Evolutionary conservation across 2,888 invertebrate species (phyloP).

Genomic region (Eupithecia vulgata): DNA sequence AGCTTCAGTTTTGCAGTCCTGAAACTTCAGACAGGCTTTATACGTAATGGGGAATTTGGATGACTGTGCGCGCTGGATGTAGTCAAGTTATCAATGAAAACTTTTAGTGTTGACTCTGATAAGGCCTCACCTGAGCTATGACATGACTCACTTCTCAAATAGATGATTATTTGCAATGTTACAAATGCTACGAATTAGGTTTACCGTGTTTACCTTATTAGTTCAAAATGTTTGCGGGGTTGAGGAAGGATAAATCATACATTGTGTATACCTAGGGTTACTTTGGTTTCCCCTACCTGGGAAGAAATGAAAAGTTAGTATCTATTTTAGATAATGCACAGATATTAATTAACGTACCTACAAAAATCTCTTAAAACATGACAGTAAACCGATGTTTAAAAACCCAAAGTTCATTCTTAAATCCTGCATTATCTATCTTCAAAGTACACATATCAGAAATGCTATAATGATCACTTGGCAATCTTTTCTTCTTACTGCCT

Average conservation of each 20-base stretch:
- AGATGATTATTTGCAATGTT: conserved; percentile 19
- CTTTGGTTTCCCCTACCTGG: background rate
- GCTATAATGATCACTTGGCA: background rate
- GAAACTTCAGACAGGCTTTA: background rate
- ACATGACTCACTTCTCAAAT: conserved; percentile 31
- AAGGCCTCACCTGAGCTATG: conserved; percentile 30
- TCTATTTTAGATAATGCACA: background rate
- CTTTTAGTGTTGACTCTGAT: conserved; percentile 29
- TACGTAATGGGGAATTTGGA: conserved; percentile 25
- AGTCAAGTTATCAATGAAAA: conserved; percentile 20
- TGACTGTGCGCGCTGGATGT: conserved; percentile 36
- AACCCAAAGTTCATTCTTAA: background rate
- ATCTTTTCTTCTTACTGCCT: background rate
- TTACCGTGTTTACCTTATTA: background rate
- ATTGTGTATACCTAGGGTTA: background rate
- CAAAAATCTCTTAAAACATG: background rate
- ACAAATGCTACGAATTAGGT: conserved; percentile 12
- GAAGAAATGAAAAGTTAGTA: background rate
- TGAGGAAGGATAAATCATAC: conserved; percentile 1
- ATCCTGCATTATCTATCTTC: background rate
- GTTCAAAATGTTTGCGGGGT: background rate
- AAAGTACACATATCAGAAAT: background rate
- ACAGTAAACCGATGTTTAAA: background rate
- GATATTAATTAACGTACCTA: too few relatives aligned
- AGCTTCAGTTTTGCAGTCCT: background rate